Evolutionary conservation across 2,888 invertebrate genomes (phyloP).

Genomic region (Odontomyia ornata): DNA sequence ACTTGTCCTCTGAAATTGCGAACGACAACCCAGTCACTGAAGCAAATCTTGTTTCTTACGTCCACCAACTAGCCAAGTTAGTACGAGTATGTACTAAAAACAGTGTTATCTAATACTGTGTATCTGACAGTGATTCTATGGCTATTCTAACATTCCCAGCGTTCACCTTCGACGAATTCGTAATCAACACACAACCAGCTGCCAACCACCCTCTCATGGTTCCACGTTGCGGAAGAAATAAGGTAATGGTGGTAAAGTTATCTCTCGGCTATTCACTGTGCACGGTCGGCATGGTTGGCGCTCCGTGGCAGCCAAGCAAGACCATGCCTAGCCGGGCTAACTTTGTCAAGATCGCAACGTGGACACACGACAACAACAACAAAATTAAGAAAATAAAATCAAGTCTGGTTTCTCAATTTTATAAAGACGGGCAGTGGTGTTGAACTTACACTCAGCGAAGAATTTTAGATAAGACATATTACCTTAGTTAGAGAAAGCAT

Average conservation of each 20-base stretch:
- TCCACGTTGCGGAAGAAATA: background rate
- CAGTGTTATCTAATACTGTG: conserved; percentile 19
- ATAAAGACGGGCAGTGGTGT: conserved; percentile 3
- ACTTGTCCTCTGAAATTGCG: no score
- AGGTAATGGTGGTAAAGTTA: conserved; percentile 32
- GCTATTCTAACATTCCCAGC: conserved; percentile 13
- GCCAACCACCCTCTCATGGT: conserved; percentile 16
- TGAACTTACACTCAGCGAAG: background rate
- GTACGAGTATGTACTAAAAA: no score
- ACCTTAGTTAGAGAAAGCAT: no score
- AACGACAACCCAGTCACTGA: background rate
- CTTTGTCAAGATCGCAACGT: conserved; percentile 39
- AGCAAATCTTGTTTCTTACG: background rate
- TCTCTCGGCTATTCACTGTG: background rate
- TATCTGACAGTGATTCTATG: background rate
- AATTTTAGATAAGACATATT: background rate
- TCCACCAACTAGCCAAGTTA: no score
- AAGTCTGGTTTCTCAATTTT: background rate
- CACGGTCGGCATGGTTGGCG: background rate
- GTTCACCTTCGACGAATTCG: conserved; percentile 40
- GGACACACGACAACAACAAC: conserved; percentile 35
- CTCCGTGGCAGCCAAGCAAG: conserved; percentile 4
- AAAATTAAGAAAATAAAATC: conserved; percentile 14
- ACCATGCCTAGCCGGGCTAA: background rate
- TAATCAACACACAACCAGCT: conserved; percentile 17